These are phyloP conservation scores for Rhineura floridana DNA, from an alignment of 2,113 vertebrate species.

Conservation along the genomic window DNA sequence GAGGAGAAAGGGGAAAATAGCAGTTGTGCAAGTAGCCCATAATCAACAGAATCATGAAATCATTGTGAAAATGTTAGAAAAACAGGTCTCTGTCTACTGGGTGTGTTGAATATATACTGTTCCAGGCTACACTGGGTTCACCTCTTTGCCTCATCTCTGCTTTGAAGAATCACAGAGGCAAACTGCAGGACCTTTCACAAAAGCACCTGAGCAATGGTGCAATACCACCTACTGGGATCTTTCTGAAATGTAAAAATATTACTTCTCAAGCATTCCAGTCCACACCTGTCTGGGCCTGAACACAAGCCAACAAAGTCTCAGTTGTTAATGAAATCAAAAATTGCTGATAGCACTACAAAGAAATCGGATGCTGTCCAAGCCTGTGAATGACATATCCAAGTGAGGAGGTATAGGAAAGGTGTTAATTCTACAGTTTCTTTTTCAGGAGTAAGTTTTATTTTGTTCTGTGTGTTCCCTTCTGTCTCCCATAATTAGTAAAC, in stretches of 20 bases:
- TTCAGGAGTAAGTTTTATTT: constrained; percentile 11
- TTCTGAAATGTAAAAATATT: constrained; percentile 38
- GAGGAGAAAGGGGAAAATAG: neutral
- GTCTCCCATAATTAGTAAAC: constrained; percentile 35
- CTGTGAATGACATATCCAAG: neutral
- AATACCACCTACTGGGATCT: constrained; percentile 27
- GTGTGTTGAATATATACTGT: neutral
- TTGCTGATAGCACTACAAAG: constrained; percentile 24
- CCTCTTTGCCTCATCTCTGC: neutral
- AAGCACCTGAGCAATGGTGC: neutral
- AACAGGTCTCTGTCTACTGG: neutral
- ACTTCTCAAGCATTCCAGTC: constrained; percentile 34
- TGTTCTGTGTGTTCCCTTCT: neutral
- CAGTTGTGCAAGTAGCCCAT: neutral
- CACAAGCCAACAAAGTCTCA: constrained; percentile 50
- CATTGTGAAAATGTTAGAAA: neutral
- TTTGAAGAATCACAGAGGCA: neutral
- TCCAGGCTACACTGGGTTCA: neutral
- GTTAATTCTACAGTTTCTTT: constrained; percentile 24
- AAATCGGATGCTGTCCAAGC: neutral
- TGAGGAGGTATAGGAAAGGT: neutral
- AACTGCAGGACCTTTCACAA: constrained; percentile 7
- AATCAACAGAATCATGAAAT: neutral
- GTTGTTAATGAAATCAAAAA: constrained; percentile 44
- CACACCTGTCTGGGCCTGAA: constrained; percentile 42